Evolutionary conservation across 2,888 invertebrate species (phyloP).

Genomic region (Melieria omissa): DNA sequence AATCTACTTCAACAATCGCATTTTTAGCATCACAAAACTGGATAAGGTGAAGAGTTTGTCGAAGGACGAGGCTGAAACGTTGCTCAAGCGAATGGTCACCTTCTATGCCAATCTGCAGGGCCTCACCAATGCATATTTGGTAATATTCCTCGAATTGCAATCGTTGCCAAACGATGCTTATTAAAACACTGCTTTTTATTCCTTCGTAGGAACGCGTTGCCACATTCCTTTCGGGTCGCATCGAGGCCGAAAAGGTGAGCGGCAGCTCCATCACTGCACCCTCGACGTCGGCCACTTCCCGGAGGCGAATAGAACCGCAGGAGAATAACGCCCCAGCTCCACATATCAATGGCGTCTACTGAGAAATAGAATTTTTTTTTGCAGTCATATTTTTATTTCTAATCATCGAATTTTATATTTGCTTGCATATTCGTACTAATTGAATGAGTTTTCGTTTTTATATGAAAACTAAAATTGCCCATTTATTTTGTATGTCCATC

Average conservation of each 20-base stretch:
- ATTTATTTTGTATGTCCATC: too few relatives aligned
- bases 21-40: constrained; percentile 74
- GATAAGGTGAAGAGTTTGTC: constrained; percentile 70
- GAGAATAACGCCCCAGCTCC: constrained; percentile 58
- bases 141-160: constrained; percentile 40
- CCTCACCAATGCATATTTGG: constrained; percentile 60
- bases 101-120: constrained; percentile 59
- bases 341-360: constrained; percentile 66
- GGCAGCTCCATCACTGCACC: constrained; percentile 47
- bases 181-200: constrained; percentile 2
- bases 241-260: constrained; percentile 72
- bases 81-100: constrained; percentile 55
- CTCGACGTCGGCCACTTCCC: constrained; percentile 62
- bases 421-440: constrained; percentile 54
- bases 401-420: constrained; percentile 60
- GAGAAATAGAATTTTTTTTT: constrained; percentile 59
- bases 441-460: too few relatives aligned
- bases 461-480: too few relatives aligned
- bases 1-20: constrained; percentile 71
- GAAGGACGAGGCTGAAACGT: constrained; percentile 68
- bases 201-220: constrained; percentile 72
- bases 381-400: constrained; percentile 59
- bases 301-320: constrained; percentile 63
- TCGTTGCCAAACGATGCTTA: neutral
- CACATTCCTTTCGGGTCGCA: constrained; percentile 75